phyloP scores from a whole-genome alignment of 2,113 vertebrate genomes.

The Ctenodactylus gundi region DNA sequence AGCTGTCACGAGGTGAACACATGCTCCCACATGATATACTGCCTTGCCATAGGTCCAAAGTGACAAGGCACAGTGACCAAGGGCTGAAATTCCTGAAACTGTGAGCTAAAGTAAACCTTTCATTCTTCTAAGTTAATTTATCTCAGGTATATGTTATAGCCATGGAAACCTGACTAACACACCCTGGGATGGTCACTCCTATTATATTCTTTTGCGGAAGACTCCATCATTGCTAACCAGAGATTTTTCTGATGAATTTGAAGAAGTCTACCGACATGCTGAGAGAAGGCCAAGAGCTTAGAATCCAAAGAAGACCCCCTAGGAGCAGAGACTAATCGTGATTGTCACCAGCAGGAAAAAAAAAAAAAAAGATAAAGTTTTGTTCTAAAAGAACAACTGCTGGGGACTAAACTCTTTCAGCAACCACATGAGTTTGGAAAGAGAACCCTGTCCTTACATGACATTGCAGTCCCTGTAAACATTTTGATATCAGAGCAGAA shows the following conservation, averaged over 20 bases:
- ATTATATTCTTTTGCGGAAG: not conserved
- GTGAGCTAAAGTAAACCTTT: not conserved
- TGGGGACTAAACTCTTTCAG: not conserved
- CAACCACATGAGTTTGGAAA: not conserved
- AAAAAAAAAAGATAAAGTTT: too few relatives aligned
- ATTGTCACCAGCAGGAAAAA: not conserved
- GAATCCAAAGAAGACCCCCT: not conserved
- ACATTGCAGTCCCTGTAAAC: not conserved
- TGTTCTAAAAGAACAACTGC: not conserved
- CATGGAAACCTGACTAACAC: not conserved
- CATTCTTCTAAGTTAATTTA: not conserved
- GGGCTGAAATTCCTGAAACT: not conserved
- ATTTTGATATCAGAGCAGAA: not conserved
- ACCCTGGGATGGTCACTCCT: not conserved
- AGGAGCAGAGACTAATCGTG: not conserved
- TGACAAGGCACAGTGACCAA: not conserved
- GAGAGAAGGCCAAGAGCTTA: not conserved
- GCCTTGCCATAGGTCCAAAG: not conserved
- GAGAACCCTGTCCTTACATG: not conserved
- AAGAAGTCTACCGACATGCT: not conserved
- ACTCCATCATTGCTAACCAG: not conserved
- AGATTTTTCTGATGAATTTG: not conserved
- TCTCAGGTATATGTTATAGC: not conserved
- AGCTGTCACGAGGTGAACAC: not conserved
- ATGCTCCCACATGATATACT: not conserved